Percentiles rank a stretch among this genome's conserved stretches.
phyloP scores from a whole-genome alignment of 2,888 invertebrate genomes.

The Mesorhabditis spiculigera region DNA sequence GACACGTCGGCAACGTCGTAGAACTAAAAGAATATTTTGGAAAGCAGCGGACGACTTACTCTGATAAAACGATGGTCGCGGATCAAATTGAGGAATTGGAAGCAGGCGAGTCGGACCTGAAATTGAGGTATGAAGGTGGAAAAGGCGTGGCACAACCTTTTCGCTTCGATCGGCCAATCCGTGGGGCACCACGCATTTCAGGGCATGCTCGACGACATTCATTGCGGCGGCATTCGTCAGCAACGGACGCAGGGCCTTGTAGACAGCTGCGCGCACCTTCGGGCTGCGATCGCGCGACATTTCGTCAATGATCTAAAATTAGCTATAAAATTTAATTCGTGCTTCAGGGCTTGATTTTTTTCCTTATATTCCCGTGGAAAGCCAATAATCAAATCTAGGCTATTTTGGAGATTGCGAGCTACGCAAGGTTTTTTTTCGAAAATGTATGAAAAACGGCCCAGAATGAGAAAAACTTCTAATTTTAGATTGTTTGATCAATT shows the following conservation, averaged over 20 bases:
- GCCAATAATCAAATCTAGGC: no score
- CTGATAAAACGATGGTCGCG: constrained; percentile 4
- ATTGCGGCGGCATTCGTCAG: background rate
- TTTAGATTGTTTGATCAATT: no score
- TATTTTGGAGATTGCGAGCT: no score
- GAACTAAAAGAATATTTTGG: background rate
- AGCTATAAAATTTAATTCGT: no score
- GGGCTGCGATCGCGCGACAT: background rate
- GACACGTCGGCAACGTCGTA: background rate
- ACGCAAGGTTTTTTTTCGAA: no score
- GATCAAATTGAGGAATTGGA: background rate
- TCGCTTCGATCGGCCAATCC: background rate
- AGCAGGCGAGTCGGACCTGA: background rate
- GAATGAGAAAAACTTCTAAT: no score
- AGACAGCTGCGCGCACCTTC: background rate
- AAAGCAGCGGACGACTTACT: background rate
- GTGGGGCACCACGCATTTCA: background rate
- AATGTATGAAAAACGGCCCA: no score
- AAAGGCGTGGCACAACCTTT: background rate
- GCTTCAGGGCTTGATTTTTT: no score
- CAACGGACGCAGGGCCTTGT: background rate
- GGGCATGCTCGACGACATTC: background rate
- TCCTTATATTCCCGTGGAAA: no score
- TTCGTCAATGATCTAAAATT: background rate
- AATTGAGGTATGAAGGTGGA: background rate